Evolutionary conservation across 2,888 invertebrate species (phyloP), one percentile per base, ranked within the genome.

Genomic region (Argynnis bischoffii): DNA sequence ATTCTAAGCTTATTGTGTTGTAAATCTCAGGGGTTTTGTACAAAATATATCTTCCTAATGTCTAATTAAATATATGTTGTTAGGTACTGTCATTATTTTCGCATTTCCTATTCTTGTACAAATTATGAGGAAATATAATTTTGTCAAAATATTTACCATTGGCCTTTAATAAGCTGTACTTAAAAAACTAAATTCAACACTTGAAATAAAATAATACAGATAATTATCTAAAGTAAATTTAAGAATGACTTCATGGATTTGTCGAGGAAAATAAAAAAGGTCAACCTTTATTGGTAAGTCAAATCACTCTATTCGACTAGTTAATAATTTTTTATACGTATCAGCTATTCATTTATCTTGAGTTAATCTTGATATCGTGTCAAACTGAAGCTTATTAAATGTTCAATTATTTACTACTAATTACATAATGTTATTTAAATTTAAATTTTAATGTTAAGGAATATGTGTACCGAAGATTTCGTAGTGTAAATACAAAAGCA

Each of bases 31-130:
- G 46, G 21, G n/a, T 15, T 21, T 57, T 26, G 26, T 15, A 53
- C 47, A 59, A 26, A 18, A 14, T 46, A 41, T 21, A 41, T n/a
- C 47, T 3, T 31, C n/a, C 16, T 72, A 73, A 72, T 55, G 69
- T 59, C 54, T 59, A 64, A 70, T 51, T 70, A 66, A 72, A 48
- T 65, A 65, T 35, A 68, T 13, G 63, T 55, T 59, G 57, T 64
- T 47, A 65, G 60, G 72, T 48, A 59, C 59, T 13, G n/a, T 77
- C 75, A 78, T 78, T 74, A 76, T 74, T 75, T 77, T 78, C 75
- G 68, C 76, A 78, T 79, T 78, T 77, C 65, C 74, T 69, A 70
- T 72, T 26, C 26, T 72, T 67, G 67, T 69, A 67, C 50, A 55
- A 31, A 11, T 55, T 63, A 18, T 55, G n/a, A 41, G 54, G 21